Percentiles rank a stretch among this genome's conserved stretches.
Conservation (phyloP, 1,140 invertebrate genomes). For the Drosophila mayri region DNA sequence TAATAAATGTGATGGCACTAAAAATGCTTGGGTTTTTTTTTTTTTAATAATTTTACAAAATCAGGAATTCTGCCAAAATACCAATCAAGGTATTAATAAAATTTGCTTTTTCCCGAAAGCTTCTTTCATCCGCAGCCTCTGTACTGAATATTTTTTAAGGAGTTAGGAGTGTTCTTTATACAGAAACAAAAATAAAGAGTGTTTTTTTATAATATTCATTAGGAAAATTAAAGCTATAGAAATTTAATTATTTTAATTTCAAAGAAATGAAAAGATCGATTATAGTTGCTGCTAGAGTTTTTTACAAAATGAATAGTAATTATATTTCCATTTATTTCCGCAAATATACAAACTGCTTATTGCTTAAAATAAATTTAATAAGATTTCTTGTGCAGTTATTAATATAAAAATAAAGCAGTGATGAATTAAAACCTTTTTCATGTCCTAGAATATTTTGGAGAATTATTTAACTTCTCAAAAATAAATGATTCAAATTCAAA, state of each 20-base stretch:
- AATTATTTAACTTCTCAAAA: neutral
- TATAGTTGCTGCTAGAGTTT: too few species aligned
- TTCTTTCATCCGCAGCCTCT: neutral
- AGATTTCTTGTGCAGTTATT: neutral
- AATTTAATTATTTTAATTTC: too few species aligned
- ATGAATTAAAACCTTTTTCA: neutral
- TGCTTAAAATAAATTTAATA: neutral
- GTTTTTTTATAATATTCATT: too few species aligned
- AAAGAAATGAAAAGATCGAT: too few species aligned
- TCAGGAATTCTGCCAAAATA: neutral
- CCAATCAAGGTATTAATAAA: fast-evolving
- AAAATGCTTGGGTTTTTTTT: too few species aligned
- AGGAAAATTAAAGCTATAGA: neutral
- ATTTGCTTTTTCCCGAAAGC: neutral
- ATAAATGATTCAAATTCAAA: neutral
- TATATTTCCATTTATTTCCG: too few species aligned
- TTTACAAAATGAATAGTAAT: too few species aligned
- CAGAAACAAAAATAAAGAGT: too few species aligned
- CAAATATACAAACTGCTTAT: neutral
- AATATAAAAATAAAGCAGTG: too few species aligned
- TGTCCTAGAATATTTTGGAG: neutral
- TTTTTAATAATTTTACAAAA: too few species aligned
- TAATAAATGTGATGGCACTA: neutral
- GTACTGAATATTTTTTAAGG: neutral
- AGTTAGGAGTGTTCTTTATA: too few species aligned